Evolutionary conservation across 1,140 invertebrate genomes (phyloP), one percentile per base, ranked within the genome.

Genomic region (Eulimnadia texana): DNA sequence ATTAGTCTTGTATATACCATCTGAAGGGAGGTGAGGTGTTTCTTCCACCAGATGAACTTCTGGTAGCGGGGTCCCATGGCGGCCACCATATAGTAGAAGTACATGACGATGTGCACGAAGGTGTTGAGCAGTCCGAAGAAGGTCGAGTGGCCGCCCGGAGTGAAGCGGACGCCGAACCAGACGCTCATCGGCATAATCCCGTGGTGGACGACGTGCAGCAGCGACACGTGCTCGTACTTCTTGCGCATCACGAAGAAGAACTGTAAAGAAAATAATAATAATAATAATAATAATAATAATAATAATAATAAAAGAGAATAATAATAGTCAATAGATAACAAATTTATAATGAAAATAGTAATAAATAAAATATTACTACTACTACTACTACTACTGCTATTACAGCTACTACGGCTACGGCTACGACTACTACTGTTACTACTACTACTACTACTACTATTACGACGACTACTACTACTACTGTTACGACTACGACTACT

Each of bases 161-260:
- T 90, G 74, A 94, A 95, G 71, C 93, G 93, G 63, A 94, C 79
- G n/a, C 91, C 92, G 81, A 93, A 90, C 92, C 93, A 97, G 2
- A 93, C 89, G 9, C 84, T 88, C 73, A 93, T 85, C 10, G 93
- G 92, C 92, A 97, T 95, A 68, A 90, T 84, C 56, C 90, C 90
- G 72, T 97, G 92, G 72, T 96, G 93, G 68, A 95, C 93, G 59
- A 96, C 91, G 74, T 96, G 93, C 20, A 96, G 79, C 24, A 86
- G 90, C 11, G 90, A 90, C 60, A 94, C 87, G 70, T 96, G 92
- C 71, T 88, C 83, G 71, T 84, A 88, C 78, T 97, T 97, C 75
- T 92, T 93, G 66, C 89, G 80, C 67, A 92, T 73, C 67, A 93
- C 85, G 75, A 93, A 93, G 80, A 93, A 93, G 65, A 93, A 76